Conservation (phyloP, 2,797 vertebrate genomes). For the Oryzias dopingdopingensis region DNA sequence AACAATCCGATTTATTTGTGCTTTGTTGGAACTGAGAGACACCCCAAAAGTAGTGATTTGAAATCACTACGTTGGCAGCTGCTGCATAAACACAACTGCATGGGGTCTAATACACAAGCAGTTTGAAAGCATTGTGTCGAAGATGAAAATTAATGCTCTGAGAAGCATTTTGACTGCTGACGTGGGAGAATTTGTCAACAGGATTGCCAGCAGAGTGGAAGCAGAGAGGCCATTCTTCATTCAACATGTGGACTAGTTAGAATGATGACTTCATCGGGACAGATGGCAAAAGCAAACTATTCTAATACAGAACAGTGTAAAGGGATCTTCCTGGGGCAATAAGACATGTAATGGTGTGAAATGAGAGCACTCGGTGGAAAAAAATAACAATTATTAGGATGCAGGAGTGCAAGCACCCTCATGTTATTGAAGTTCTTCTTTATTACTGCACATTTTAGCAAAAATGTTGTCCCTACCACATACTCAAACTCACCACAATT, state of each 20-base stretch:
- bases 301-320: neutral
- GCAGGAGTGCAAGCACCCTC: too few species aligned
- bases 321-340: too few species aligned
- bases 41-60: constrained; percentile 20
- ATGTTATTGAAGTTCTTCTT: neutral
- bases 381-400: too few species aligned
- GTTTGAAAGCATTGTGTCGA: constrained; percentile 7
- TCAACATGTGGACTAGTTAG: constrained; percentile 15
- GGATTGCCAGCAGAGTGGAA: constrained; percentile 1
- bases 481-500: too few species aligned
- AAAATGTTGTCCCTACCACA: too few species aligned
- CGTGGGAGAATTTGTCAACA: constrained; percentile 11
- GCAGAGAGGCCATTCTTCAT: constrained; percentile 11
- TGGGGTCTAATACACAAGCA: constrained; percentile 37
- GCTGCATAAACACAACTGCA: constrained; percentile 34
- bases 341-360: too few species aligned
- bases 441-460: neutral
- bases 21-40: constrained; percentile 39
- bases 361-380: too few species aligned
- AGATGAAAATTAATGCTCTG: constrained; percentile 25
- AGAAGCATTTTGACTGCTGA: constrained; percentile 27
- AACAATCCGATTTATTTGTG: constrained; percentile 66
- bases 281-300: neutral
- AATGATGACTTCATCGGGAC: constrained; percentile 3
- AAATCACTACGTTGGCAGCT: constrained; percentile 37